Percentiles rank a stretch among this genome's conserved stretches.
phyloP scores from a whole-genome alignment of 2,113 vertebrate genomes.

The Alethe diademata region DNA sequence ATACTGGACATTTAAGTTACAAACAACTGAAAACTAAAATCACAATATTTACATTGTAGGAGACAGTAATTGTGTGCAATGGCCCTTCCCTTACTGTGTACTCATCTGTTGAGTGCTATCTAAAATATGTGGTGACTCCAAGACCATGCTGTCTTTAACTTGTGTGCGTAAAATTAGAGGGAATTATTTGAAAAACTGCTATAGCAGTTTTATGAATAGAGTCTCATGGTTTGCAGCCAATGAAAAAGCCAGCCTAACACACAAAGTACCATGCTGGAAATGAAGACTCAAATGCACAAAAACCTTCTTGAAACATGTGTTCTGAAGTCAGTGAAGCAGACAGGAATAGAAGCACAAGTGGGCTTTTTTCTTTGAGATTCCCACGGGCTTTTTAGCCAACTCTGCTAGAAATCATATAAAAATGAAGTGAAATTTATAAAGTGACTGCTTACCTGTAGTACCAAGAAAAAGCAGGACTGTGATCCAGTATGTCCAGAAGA shows the following conservation, averaged over 20 bases:
- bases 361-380: background rate
- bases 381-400: background rate
- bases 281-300: background rate
- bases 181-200: background rate
- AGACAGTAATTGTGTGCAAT: background rate
- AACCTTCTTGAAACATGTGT: background rate
- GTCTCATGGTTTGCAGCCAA: background rate
- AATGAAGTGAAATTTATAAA: background rate
- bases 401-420: background rate
- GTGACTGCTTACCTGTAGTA: conserved; percentile 81
- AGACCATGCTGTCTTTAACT: background rate
- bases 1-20: background rate
- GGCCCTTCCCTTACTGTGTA: background rate
- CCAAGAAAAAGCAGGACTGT: conserved; percentile 93
- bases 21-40: background rate
- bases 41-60: background rate
- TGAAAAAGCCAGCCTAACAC: background rate
- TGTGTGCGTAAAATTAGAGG: background rate
- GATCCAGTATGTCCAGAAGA: conserved; percentile 96
- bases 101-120: background rate
- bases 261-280: background rate
- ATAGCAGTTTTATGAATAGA: background rate
- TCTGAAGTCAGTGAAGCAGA: background rate
- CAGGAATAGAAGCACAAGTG: background rate
- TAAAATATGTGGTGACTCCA: background rate